phyloP scores from a whole-genome alignment of 2,888 invertebrate species.

The Phorcus lineatus region DNA sequence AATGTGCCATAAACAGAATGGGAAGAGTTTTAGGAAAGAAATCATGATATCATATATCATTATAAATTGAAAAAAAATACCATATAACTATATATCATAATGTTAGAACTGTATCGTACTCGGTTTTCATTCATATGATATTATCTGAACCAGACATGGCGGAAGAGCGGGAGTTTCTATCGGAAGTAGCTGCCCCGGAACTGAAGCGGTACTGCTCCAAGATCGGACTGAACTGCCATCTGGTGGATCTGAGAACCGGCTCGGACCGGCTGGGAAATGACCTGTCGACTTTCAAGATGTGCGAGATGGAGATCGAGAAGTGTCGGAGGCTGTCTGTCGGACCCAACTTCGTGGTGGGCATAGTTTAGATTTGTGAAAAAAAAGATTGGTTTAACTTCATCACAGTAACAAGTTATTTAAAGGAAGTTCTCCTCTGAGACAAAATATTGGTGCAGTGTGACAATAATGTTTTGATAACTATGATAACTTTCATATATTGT shows the following conservation, averaged over 20 bases:
- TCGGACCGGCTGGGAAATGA: constrained; percentile 36
- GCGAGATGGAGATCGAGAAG: constrained; percentile 34
- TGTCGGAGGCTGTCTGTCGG: constrained; percentile 40
- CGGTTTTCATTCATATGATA: neutral
- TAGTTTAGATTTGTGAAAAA: too few species aligned
- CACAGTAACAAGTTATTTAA: too few species aligned
- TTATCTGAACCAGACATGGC: constrained; percentile 32
- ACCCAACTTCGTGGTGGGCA: constrained; percentile 41
- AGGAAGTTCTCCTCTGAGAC: too few species aligned
- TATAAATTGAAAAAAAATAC: too few species aligned
- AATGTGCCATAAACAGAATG: too few species aligned
- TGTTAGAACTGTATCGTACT: neutral
- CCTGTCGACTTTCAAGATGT: constrained; percentile 39
- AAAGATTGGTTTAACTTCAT: too few species aligned
- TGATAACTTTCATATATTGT: too few species aligned
- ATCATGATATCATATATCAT: too few species aligned
- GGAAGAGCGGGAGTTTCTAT: constrained; percentile 45
- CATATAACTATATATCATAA: too few species aligned
- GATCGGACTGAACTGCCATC: constrained; percentile 41
- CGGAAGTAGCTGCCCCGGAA: constrained; percentile 43
- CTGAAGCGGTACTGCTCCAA: constrained; percentile 39
- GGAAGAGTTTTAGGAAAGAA: too few species aligned
- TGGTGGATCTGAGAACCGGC: constrained; percentile 44
- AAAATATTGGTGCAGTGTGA: too few species aligned
- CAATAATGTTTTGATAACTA: too few species aligned